Evolutionary conservation across 2,797 vertebrate genomes (phyloP).

Genomic region (Prionace glauca): DNA sequence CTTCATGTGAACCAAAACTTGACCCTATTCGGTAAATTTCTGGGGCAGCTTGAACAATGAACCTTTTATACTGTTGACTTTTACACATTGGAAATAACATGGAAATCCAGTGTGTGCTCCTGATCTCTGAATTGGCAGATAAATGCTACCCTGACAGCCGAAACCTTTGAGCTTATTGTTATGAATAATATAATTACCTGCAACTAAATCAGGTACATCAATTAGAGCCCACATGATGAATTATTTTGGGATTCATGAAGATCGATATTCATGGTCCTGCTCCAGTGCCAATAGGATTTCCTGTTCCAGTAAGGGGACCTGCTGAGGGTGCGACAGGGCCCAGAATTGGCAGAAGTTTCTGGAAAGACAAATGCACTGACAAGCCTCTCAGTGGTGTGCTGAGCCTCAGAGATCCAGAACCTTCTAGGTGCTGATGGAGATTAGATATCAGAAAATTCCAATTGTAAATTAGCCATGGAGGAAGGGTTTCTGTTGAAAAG

Average conservation of each 20-base stretch:
- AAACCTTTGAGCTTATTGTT: not conserved
- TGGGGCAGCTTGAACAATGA: not conserved
- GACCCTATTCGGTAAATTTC: not conserved
- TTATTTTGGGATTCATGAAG: not conserved
- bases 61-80: not conserved
- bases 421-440: not conserved
- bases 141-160: not conserved
- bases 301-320: not conserved
- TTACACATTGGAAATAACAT: not conserved
- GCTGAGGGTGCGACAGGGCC: not conserved
- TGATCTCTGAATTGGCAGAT: not conserved
- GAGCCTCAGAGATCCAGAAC: not conserved
- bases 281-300: not conserved
- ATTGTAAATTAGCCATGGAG: not conserved
- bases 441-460: not conserved
- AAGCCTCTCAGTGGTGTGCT: not conserved
- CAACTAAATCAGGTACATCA: not conserved
- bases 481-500: not conserved
- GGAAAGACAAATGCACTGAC: not conserved
- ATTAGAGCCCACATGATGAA: not conserved
- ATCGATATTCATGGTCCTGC: not conserved
- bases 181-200: not conserved
- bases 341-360: not conserved
- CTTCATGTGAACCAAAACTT: constrained; percentile 1
- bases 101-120: not conserved